Percentiles rank a stretch among this genome's conserved stretches.
phyloP scores from a whole-genome alignment of 2,888 invertebrate species.

The Hesperia comma region DNA sequence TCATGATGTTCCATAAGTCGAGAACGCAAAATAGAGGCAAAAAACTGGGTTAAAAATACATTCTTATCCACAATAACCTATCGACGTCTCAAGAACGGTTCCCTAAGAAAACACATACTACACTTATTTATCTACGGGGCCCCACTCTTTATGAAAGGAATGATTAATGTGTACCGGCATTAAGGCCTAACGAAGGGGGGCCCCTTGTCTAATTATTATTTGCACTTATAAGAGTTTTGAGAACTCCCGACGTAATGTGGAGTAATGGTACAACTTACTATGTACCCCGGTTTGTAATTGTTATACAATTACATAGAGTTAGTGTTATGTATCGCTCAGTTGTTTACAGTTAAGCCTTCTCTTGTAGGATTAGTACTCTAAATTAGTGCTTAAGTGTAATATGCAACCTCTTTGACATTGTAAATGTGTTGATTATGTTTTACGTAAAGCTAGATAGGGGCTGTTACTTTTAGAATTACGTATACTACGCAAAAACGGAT shows the following conservation, averaged over 20 bases:
- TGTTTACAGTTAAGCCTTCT: too few species aligned
- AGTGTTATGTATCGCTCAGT: too few species aligned
- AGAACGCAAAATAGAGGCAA: too few species aligned
- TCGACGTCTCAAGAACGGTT: constrained; percentile 73
- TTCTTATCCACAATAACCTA: constrained; percentile 55
- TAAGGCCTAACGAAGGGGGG: constrained; percentile 74
- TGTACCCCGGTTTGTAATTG: constrained; percentile 9
- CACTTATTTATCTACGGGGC: constrained; percentile 82
- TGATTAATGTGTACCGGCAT: constrained; percentile 83
- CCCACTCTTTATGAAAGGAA: constrained; percentile 84
- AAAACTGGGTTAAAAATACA: not conserved
- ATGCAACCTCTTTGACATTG: too few species aligned
- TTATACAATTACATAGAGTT: constrained; percentile 6
- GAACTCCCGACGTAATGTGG: constrained; percentile 50
- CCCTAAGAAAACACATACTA: constrained; percentile 84
- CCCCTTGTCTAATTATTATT: constrained; percentile 73
- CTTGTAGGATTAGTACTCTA: too few species aligned
- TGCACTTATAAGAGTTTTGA: constrained; percentile 81
- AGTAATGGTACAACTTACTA: constrained; percentile 31
- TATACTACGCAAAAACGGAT: too few species aligned
- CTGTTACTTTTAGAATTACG: too few species aligned
- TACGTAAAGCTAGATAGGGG: too few species aligned
- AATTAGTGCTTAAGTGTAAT: too few species aligned
- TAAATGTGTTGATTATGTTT: too few species aligned
- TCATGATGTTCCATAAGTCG: too few species aligned